phyloP scores from a whole-genome alignment of 1,140 invertebrate genomes.

The Drosophila ohnishii region DNA sequence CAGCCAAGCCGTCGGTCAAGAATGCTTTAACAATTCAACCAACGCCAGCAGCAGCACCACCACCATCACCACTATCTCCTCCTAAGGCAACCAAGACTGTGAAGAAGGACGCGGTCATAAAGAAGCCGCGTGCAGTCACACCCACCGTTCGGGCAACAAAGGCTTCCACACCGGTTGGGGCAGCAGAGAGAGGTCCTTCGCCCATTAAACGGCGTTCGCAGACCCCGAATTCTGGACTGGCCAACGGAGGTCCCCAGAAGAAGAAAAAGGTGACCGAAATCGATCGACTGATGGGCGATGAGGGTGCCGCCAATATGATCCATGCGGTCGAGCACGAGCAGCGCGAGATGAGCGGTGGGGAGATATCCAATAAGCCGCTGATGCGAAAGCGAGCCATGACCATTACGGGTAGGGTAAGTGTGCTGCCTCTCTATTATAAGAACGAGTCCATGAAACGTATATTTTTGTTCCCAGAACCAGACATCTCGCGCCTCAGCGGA shows the following conservation, averaged over 20 bases:
- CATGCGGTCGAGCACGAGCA: slow-evolving; percentile 88
- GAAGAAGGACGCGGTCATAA: slow-evolving; percentile 29
- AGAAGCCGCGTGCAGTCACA: slow-evolving; percentile 47
- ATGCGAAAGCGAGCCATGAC: slow-evolving; percentile 84
- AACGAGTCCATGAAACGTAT: not conserved
- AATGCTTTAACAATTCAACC: not conserved
- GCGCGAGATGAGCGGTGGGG: slow-evolving; percentile 61
- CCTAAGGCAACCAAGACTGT: not conserved
- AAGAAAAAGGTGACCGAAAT: slow-evolving; percentile 88
- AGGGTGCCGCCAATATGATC: slow-evolving; percentile 93
- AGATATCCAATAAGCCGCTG: slow-evolving; percentile 83
- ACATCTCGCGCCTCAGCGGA: slow-evolving; percentile 12
- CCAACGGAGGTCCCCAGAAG: slow-evolving; percentile 60
- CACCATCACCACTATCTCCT: not conserved
- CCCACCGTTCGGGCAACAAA: slow-evolving; percentile 34
- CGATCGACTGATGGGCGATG: slow-evolving; percentile 90
- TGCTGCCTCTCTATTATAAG: not conserved
- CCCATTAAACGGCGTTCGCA: slow-evolving; percentile 64
- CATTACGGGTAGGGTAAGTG: slow-evolving; percentile 83
- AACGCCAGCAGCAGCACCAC: not conserved
- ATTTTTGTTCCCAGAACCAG: not conserved
- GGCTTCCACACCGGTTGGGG: slow-evolving; percentile 19
- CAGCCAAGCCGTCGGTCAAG: slow-evolving; percentile 9
- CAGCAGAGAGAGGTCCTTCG: slow-evolving; percentile 7
- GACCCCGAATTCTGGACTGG: slow-evolving; percentile 49